These are phyloP conservation scores for Eristalinus sepulchralis DNA, from an alignment of 2,888 invertebrate species.

Conservation along the genomic window DNA sequence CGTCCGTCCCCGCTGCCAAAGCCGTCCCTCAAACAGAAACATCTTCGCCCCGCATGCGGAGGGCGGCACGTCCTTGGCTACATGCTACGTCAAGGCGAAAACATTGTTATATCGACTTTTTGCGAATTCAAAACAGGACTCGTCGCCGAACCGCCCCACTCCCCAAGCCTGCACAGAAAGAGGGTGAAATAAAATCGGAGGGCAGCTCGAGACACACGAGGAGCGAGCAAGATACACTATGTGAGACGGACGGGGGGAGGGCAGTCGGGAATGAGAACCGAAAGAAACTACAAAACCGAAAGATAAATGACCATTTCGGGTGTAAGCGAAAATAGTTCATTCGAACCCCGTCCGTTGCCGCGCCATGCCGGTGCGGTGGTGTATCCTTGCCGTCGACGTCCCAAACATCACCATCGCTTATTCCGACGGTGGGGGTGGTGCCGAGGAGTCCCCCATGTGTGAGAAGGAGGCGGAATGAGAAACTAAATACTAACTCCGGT, in stretches of 20 bases:
- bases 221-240: no score
- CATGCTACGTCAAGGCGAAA: slow-evolving; percentile 57
- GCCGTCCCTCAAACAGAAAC: slow-evolving; percentile 30
- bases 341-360: slow-evolving; percentile 10
- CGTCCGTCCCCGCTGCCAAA: slow-evolving; percentile 11
- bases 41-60: slow-evolving; percentile 36
- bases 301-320: slow-evolving; percentile 69
- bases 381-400: not conserved
- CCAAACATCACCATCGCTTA: not conserved
- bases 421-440: not conserved
- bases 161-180: not conserved
- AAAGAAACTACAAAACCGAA: slow-evolving; percentile 50
- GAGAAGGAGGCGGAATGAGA: not conserved
- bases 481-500: slow-evolving; percentile 65
- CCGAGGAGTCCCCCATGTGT: not conserved
- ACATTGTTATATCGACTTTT: slow-evolving; percentile 66
- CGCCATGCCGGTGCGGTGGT: not conserved
- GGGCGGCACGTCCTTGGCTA: slow-evolving; percentile 68
- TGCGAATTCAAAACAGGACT: slow-evolving; percentile 69
- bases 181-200: not conserved
- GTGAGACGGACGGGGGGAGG: not conserved
- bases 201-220: not conserved
- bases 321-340: slow-evolving; percentile 67
- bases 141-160: slow-evolving; percentile 52
- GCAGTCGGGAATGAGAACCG: slow-evolving; percentile 6